Evolutionary conservation across 1,140 invertebrate species (phyloP).

Genomic region (Hycleus phaleratus): DNA sequence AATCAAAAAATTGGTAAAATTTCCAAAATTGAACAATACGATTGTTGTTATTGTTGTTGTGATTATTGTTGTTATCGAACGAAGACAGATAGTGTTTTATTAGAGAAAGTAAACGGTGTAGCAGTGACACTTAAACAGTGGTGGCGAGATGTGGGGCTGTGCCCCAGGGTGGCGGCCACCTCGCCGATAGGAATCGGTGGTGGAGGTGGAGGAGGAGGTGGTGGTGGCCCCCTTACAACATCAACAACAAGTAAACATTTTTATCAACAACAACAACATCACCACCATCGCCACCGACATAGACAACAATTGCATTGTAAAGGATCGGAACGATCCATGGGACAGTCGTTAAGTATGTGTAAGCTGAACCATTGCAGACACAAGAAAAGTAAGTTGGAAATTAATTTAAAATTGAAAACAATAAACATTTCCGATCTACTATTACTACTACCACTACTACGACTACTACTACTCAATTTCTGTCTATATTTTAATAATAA

Average conservation of each 20-base stretch:
- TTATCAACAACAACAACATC: not conserved
- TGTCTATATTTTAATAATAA: no score
- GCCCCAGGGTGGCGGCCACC: slow-evolving; percentile 34
- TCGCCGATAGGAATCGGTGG: slow-evolving; percentile 18
- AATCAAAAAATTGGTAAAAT: no score
- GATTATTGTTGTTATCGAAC: not conserved
- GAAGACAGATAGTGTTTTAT: slow-evolving; percentile 21
- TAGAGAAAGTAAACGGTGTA: slow-evolving; percentile 36
- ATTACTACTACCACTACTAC: no score
- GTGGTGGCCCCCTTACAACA: slow-evolving; percentile 17
- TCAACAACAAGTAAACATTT: no score
- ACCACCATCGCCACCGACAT: not conserved
- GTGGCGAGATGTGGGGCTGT: slow-evolving; percentile 43
- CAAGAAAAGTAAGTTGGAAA: slow-evolving; percentile 38
- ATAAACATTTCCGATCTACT: no score
- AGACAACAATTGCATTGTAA: no score
- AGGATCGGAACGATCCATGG: slow-evolving; percentile 35
- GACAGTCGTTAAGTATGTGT: slow-evolving; percentile 41
- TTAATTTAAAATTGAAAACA: not conserved
- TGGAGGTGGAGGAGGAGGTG: not conserved
- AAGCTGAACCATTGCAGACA: slow-evolving; percentile 39
- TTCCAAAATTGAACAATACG: no score
- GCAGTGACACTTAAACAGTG: slow-evolving; percentile 41
- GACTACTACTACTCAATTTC: no score
- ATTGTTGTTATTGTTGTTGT: no score